These are phyloP conservation scores for Petromus typicus DNA, from an alignment of 2,113 vertebrate genomes.

Conservation along the genomic window DNA sequence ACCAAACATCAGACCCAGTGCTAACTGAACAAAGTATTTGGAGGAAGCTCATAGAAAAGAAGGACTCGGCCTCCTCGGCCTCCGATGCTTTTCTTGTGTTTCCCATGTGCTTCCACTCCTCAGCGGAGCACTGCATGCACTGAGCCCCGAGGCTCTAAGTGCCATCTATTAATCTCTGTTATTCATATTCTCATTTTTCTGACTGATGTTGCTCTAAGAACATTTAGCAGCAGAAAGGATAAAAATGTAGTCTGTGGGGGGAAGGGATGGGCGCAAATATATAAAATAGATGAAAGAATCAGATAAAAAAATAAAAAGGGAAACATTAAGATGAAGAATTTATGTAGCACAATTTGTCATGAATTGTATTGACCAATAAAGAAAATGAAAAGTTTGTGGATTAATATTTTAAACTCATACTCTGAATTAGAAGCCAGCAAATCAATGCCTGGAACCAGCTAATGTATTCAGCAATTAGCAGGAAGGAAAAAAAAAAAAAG, in stretches of 20 bases:
- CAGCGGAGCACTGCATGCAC: not conserved
- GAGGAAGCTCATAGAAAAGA: not conserved
- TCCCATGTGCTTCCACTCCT: constrained; percentile 13
- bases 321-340: constrained; percentile 79
- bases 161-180: constrained; percentile 76
- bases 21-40: constrained; percentile 32
- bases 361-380: constrained; percentile 66
- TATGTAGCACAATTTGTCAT: constrained; percentile 71
- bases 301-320: constrained; percentile 74
- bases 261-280: constrained; percentile 55
- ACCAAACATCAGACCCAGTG: not conserved
- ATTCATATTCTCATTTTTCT: constrained; percentile 63
- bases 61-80: not conserved
- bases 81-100: not conserved
- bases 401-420: constrained; percentile 74
- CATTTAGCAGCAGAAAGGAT: constrained; percentile 77
- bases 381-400: constrained; percentile 80
- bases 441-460: constrained; percentile 72
- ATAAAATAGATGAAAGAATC: constrained; percentile 74
- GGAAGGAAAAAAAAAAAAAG: constrained; percentile 40
- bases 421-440: constrained; percentile 75
- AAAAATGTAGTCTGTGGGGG: constrained; percentile 64
- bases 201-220: constrained; percentile 67
- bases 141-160: constrained; percentile 41
- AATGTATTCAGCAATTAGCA: constrained; percentile 72